Percentiles rank a stretch among this genome's conserved stretches.
These are phyloP conservation scores for Drosophila tanythrix DNA, from an alignment of 2,888 invertebrate species.

Conservation along the genomic window DNA sequence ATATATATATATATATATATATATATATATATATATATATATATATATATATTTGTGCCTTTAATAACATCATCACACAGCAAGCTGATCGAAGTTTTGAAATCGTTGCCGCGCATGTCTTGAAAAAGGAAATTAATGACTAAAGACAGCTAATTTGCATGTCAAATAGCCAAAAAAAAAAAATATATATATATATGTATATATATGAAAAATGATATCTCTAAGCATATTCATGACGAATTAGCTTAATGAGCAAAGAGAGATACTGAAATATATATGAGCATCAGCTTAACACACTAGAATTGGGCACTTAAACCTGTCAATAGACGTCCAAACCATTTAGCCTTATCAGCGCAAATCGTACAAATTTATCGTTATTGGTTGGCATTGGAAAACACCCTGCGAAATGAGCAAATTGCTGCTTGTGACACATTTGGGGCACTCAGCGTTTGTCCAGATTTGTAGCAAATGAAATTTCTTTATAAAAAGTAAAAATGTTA, in stretches of 20 bases:
- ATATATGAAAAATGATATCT: no score
- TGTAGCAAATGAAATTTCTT: no score
- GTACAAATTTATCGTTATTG: not conserved
- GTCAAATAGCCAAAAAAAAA: not conserved
- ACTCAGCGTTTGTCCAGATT: no score
- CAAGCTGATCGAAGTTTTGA: slow-evolving; percentile 7
- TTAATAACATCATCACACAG: slow-evolving; percentile 24
- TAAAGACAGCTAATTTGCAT: slow-evolving; percentile 37
- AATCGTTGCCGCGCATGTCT: slow-evolving; percentile 24
- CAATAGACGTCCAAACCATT: slow-evolving; percentile 20
- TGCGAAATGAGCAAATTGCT: not conserved
- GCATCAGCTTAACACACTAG: not conserved
- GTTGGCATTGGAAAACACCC: not conserved
- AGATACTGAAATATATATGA: slow-evolving; percentile 7
- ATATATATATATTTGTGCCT: slow-evolving; percentile 4
- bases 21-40: not conserved
- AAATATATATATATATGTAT: not conserved
- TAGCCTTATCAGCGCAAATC: slow-evolving; percentile 15
- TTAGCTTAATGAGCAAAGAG: slow-evolving; percentile 7
- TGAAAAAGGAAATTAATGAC: slow-evolving; percentile 21
- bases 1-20: not conserved
- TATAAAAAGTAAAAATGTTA: no score
- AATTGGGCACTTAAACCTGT: slow-evolving; percentile 6
- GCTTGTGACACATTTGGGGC: not conserved
- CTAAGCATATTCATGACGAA: slow-evolving; percentile 9